Conservation (phyloP, 2,797 vertebrate species). For the Thalassophryne amazonica region DNA sequence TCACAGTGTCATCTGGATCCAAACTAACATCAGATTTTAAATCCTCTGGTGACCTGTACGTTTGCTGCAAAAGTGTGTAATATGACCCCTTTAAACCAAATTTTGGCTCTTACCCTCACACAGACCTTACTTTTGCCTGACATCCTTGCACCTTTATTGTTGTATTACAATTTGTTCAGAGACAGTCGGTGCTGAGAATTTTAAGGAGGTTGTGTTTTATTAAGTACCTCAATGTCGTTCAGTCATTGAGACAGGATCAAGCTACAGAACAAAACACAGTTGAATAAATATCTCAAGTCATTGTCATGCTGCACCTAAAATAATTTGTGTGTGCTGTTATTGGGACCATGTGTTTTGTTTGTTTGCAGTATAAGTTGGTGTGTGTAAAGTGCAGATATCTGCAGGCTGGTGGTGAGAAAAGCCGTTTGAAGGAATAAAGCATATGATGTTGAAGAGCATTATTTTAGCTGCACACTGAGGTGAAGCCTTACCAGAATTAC, state of each 20-base stretch:
- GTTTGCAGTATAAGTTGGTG: slow-evolving; percentile 3
- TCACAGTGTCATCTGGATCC: too few species aligned
- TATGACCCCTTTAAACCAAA: too few species aligned
- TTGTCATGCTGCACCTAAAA: slow-evolving; percentile 30
- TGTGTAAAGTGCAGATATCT: slow-evolving; percentile 28
- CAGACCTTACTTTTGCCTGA: slow-evolving; percentile 28
- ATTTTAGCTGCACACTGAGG: slow-evolving; percentile 61
- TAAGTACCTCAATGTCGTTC: not conserved
- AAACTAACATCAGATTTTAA: too few species aligned
- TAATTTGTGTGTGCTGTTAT: slow-evolving; percentile 22
- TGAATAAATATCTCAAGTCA: slow-evolving; percentile 22
- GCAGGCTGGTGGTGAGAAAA: slow-evolving; percentile 10
- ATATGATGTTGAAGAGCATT: slow-evolving; percentile 56
- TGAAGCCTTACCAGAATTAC: slow-evolving; percentile 69
- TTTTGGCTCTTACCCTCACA: slow-evolving; percentile 31
- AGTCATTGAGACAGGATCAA: not conserved
- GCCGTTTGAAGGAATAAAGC: slow-evolving; percentile 34
- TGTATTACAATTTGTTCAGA: not conserved
- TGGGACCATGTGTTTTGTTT: slow-evolving; percentile 51
- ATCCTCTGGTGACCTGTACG: too few species aligned
- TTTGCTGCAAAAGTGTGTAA: too few species aligned
- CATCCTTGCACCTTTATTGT: slow-evolving; percentile 8
- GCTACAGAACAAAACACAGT: slow-evolving; percentile 1
- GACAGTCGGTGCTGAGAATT: not conserved
- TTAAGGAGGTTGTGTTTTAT: not conserved